Evolutionary conservation across 2,797 vertebrate genomes (phyloP).

Genomic region (Nannoperca obscura): DNA sequence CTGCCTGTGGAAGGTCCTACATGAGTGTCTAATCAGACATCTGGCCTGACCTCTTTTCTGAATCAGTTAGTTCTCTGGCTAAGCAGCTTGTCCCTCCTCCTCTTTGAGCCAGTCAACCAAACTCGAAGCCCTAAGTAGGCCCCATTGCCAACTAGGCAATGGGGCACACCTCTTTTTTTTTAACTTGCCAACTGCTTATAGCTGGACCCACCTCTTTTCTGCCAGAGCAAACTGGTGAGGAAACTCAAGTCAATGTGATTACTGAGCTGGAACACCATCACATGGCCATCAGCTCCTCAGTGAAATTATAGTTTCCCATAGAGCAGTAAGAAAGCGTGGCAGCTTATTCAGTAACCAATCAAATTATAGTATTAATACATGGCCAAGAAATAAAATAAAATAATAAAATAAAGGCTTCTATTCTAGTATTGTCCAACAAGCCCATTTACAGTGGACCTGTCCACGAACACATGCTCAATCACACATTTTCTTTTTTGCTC

Average conservation of each 20-base stretch:
- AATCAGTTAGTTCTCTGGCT: constrained; percentile 34
- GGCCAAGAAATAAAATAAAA: neutral
- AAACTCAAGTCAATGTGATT: constrained; percentile 26
- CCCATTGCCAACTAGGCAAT: constrained; percentile 10
- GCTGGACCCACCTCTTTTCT: constrained; percentile 2
- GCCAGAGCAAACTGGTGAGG: constrained; percentile 21
- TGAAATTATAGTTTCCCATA: constrained; percentile 22
- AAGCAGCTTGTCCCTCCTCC: constrained; percentile 27
- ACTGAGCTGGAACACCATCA: constrained; percentile 26
- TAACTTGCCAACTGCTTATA: constrained; percentile 4
- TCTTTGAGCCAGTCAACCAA: constrained; percentile 17
- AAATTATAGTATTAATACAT: constrained; percentile 21
- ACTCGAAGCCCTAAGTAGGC: neutral
- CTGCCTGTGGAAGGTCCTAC: constrained; percentile 9
- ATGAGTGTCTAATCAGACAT: constrained; percentile 30
- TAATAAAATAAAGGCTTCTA: too few relatives aligned
- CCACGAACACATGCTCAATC: neutral
- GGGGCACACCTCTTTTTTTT: constrained; percentile 14
- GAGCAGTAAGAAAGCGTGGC: constrained; percentile 17
- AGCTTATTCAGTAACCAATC: constrained; percentile 29
- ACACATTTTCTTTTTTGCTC: neutral
- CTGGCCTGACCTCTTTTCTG: constrained; percentile 27
- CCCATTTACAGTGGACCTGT: neutral
- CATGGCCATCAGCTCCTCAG: constrained; percentile 14
- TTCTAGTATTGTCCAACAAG: neutral